Evolutionary conservation across 1,140 invertebrate species (phyloP), one percentile per base, ranked within the genome.

Genomic region (Geopemphigus sp.): DNA sequence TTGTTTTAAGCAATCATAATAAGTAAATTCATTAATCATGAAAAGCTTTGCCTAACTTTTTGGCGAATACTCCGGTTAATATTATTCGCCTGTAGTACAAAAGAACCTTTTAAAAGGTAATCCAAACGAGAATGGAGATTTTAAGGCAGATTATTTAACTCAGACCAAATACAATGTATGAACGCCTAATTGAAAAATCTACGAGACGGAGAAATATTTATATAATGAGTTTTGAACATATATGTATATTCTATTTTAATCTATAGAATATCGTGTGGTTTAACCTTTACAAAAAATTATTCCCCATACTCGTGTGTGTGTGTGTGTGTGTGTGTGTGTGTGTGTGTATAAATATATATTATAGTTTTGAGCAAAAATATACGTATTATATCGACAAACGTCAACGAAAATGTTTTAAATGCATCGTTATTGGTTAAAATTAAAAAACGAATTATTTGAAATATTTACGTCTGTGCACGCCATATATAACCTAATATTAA

Each of bases 21-120:
- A 70, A 70, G 3, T 19, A 39, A 24, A 19, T 70, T 53, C 66
- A 70, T 70, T 70, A 70, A 70, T 70, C 50, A 53, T 53, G 66
- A 70, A 70, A 53, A 70, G 45, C 15, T 70, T 19, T 53, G 47
- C 45, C 26, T 70, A 70, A 70, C 24, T 19, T 70, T n/a, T 53
- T 4, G 8, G 15, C 24, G 5, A 26, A 26, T 19, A 19, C 24
- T 26, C 17, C 19, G 47, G 66, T 70, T 53, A 26, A 68, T 53
- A 53, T 70, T 19, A 50, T 53, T 70, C 17, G 24, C 1, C n/a
- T n/a, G n/a, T n/a, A 22, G 47, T 47, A 68, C n/a, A 68, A 70
- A 70, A 53, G 47, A 50, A 12, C 0, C 45, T 29, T 14, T 26
- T 50, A 26, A 70, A 24, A 70, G 0, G 14, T 50, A 53, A 45